These are phyloP conservation scores for Sycophila texana DNA, from an alignment of 2,888 invertebrate species.

Conservation along the genomic window DNA sequence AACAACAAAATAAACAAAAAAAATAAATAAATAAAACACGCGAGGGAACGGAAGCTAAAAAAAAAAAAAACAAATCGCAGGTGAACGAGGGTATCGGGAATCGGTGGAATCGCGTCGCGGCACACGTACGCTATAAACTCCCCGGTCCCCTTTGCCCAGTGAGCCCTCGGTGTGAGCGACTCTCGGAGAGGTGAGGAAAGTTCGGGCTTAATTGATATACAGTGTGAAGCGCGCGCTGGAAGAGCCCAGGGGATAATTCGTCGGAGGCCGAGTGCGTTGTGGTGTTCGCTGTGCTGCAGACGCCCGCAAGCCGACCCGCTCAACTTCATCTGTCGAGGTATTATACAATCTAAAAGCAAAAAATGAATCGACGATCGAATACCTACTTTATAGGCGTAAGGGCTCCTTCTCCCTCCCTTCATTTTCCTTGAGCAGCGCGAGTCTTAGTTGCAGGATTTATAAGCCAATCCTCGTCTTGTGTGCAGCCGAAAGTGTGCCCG, in stretches of 20 bases:
- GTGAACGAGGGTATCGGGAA: no score
- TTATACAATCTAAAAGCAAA: constrained; percentile 12
- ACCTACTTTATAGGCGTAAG: no score
- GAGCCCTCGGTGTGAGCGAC: constrained; percentile 1
- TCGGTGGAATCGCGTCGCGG: no score
- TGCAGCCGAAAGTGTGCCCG: no score
- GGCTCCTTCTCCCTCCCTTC: no score
- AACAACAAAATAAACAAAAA: no score
- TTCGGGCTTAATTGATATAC: constrained; percentile 19
- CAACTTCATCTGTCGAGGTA: constrained; percentile 53
- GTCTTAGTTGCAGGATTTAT: no score
- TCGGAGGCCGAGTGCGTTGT: constrained; percentile 53
- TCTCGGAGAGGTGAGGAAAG: not conserved
- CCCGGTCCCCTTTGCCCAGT: not conserved
- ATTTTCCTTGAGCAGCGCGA: no score
- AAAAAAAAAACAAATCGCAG: not conserved
- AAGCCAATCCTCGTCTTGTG: no score
- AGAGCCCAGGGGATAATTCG: not conserved
- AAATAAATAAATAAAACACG: no score
- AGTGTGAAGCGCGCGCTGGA: constrained; percentile 5
- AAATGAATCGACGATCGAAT: no score
- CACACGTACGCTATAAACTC: not conserved
- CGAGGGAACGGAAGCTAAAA: not conserved
- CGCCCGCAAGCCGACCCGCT: constrained; percentile 44
- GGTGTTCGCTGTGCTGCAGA: constrained; percentile 6